A percentile compares a stretch with the other conserved stretches of the same genome.
Evolutionary conservation across 2,797 vertebrate genomes (phyloP).

Genomic region (Sternotherus odoratus): DNA sequence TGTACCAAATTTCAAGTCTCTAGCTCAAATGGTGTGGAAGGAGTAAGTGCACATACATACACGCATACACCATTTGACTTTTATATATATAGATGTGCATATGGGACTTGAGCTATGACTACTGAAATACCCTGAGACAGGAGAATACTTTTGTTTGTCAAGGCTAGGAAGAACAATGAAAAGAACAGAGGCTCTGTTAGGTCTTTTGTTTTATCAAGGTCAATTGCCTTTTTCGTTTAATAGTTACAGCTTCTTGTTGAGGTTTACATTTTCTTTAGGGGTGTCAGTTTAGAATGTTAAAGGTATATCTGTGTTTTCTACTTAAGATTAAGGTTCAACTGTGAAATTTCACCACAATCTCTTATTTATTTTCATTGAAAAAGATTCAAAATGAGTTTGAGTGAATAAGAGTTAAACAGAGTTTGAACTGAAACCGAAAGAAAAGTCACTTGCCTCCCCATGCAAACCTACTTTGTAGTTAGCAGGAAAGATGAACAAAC

Average conservation of each 20-base stretch:
- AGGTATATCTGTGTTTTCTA: background rate
- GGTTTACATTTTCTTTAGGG: background rate
- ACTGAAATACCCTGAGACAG: background rate
- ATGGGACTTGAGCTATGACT: background rate
- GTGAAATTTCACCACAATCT: background rate
- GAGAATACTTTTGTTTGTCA: background rate
- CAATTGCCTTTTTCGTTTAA: background rate
- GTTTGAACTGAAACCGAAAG: constrained; percentile 39
- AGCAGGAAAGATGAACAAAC: constrained; percentile 13
- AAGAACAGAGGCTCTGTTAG: background rate
- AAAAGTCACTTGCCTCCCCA: constrained; percentile 20
- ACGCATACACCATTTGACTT: no score
- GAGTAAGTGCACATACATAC: no score
- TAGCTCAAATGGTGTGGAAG: no score
- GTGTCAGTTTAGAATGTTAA: background rate
- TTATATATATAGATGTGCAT: no score
- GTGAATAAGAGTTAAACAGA: constrained; percentile 19
- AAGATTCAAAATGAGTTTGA: constrained; percentile 10
- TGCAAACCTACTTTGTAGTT: background rate
- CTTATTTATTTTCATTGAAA: background rate
- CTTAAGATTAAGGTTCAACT: background rate
- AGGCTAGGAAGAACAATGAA: background rate
- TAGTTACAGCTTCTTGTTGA: background rate
- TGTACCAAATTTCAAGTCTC: no score
- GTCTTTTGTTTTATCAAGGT: background rate